phyloP scores from a whole-genome alignment of 2,797 vertebrate genomes.

The Emydoidea blandingii region DNA sequence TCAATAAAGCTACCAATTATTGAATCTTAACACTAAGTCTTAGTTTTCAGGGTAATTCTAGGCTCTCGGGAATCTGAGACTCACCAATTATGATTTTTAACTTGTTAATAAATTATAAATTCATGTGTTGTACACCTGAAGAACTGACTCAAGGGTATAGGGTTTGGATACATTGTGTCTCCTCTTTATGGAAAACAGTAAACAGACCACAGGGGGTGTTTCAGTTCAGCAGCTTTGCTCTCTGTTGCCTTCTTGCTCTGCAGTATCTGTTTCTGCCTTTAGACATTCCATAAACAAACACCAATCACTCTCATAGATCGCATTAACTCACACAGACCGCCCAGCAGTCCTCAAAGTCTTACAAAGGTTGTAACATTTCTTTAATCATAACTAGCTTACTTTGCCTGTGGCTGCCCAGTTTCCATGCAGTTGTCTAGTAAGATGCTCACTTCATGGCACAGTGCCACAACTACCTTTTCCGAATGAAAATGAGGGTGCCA shows the following conservation, averaged over 20 bases:
- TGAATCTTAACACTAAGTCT: conserved; percentile 45
- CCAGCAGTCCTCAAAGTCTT: conserved; percentile 50
- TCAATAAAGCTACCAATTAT: conserved; percentile 53
- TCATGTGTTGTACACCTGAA: not conserved
- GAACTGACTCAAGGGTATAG: conserved; percentile 1
- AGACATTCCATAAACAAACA: conserved; percentile 57
- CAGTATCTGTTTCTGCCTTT: conserved; percentile 54
- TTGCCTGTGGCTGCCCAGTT: conserved; percentile 47
- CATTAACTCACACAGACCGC: conserved; percentile 18
- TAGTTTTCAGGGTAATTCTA: conserved; percentile 7
- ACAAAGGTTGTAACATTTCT: conserved; percentile 59
- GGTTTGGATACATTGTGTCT: not conserved
- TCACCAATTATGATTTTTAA: conserved; percentile 51
- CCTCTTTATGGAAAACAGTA: conserved; percentile 1
- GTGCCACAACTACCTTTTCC: conserved; percentile 13
- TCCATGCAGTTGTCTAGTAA: not conserved
- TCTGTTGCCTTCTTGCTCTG: conserved; percentile 48
- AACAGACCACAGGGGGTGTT: rapidly evolving
- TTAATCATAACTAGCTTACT: conserved; percentile 54
- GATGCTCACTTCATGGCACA: not conserved
- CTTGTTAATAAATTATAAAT: conserved; percentile 61
- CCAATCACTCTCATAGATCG: conserved; percentile 37
- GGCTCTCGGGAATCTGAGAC: conserved; percentile 16
- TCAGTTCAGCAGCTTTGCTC: not conserved
- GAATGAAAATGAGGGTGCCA: not conserved